Percentiles rank a stretch among this genome's conserved stretches.
Conservation (phyloP, 1,140 invertebrate species). For the Drosophila jambulina region DNA sequence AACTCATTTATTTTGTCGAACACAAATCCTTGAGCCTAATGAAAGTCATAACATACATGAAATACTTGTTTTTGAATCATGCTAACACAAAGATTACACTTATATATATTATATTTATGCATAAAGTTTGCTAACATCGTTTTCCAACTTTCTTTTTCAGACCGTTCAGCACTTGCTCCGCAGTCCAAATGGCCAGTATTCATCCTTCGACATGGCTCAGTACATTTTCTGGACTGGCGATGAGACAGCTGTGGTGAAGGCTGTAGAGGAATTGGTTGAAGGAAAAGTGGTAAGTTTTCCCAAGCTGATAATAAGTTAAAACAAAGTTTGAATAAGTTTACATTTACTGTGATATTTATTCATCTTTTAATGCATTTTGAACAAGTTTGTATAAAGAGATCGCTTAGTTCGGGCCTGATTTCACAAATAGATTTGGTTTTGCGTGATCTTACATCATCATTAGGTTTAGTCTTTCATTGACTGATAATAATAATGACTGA, state of each 20-base stretch:
- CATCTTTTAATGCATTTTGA: neutral
- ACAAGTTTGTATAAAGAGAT: neutral
- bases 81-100: neutral
- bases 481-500: constrained; percentile 27
- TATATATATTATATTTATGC: too few relatives aligned
- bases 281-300: constrained; percentile 88
- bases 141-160: constrained; percentile 44
- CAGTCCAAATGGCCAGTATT: constrained; percentile 87
- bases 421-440: neutral
- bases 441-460: neutral
- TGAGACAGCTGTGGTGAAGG: constrained; percentile 90
- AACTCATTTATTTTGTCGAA: too few relatives aligned
- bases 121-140: neutral
- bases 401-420: too few relatives aligned
- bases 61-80: neutral
- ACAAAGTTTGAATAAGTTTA: neutral
- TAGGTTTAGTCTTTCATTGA: constrained; percentile 25
- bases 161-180: constrained; percentile 78
- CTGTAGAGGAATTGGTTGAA: constrained; percentile 90
- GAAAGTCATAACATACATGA: neutral
- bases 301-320: neutral
- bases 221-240: constrained; percentile 93
- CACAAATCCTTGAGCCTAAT: neutral
- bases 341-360: neutral
- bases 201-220: constrained; percentile 90